These are phyloP conservation scores for Pollenia griseotomentosa DNA, from an alignment of 2,888 invertebrate genomes.

Conservation along the genomic window DNA sequence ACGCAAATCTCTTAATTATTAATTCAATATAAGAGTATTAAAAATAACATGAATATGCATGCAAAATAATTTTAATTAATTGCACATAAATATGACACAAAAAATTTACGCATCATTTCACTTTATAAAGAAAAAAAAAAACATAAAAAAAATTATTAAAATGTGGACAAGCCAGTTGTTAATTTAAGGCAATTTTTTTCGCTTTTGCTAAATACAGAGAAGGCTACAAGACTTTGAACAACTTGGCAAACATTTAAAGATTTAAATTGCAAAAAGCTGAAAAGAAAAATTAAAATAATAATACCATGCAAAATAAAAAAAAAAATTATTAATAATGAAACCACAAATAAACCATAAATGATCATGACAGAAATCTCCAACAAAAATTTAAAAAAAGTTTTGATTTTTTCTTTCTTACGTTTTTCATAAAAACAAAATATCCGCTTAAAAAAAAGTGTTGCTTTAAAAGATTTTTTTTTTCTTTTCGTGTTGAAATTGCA, in stretches of 20 bases:
- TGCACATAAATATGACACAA: slow-evolving; percentile 72
- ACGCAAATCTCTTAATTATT: slow-evolving; percentile 46
- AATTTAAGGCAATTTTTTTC: slow-evolving; percentile 19
- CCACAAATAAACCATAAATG: slow-evolving; percentile 65
- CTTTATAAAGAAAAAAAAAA: slow-evolving; percentile 24
- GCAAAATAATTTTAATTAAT: slow-evolving; percentile 70
- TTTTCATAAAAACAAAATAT: slow-evolving; percentile 54
- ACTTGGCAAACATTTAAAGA: slow-evolving; percentile 61
- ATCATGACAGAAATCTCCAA: slow-evolving; percentile 67
- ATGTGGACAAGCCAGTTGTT: slow-evolving; percentile 64
- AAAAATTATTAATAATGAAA: slow-evolving; percentile 35
- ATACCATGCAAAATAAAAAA: slow-evolving; percentile 19
- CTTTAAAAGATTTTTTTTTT: slow-evolving; percentile 31
- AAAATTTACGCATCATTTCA: slow-evolving; percentile 72
- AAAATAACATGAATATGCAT: slow-evolving; percentile 54
- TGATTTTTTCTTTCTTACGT: neutral
- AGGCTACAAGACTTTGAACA: slow-evolving; percentile 38
- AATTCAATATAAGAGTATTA: slow-evolving; percentile 62
- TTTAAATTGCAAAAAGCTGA: slow-evolving; percentile 45
- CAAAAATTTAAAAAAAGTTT: slow-evolving; percentile 23
- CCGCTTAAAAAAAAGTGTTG: slow-evolving; percentile 38
- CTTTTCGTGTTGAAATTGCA: slow-evolving; percentile 81
- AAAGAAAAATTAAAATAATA: slow-evolving; percentile 33
- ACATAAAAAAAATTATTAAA: slow-evolving; percentile 20
- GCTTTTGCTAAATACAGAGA: slow-evolving; percentile 15